Percentiles rank a stretch among this genome's conserved stretches.
Conservation (phyloP, 2,888 invertebrate species). For the Mythimna lalbum region DNA sequence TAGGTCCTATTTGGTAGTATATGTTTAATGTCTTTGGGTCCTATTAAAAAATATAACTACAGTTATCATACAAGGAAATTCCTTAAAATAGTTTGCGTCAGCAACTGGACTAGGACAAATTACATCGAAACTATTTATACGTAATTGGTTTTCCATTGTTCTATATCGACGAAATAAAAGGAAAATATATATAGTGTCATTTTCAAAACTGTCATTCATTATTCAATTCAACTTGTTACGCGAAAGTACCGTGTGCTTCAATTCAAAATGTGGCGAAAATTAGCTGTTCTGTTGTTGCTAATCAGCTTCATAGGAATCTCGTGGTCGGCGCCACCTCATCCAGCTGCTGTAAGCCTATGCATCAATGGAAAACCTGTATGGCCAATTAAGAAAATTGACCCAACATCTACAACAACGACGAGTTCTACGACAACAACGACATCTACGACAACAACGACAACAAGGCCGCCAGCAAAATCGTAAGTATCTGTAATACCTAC, state of each 20-base stretch:
- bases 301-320: conserved; percentile 5
- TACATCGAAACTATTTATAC: neutral
- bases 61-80: neutral
- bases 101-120: neutral
- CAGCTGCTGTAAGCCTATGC: neutral
- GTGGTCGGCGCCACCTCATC: conserved; percentile 5
- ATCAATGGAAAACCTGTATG: neutral
- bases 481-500: neutral
- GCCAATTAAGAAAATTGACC: neutral
- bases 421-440: neutral
- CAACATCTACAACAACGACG: too few species aligned
- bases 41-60: too few species aligned
- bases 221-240: neutral
- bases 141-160: neutral
- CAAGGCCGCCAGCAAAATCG: neutral
- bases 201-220: neutral
- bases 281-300: conserved; percentile 4
- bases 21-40: too few species aligned
- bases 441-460: neutral
- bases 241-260: neutral
- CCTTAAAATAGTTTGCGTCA: neutral
- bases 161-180: neutral
- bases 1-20: too few species aligned
- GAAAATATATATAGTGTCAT: neutral
- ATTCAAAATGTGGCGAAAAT: conserved; percentile 2